phyloP scores from a whole-genome alignment of 2,888 invertebrate species.

The Microplitis manilae region DNA sequence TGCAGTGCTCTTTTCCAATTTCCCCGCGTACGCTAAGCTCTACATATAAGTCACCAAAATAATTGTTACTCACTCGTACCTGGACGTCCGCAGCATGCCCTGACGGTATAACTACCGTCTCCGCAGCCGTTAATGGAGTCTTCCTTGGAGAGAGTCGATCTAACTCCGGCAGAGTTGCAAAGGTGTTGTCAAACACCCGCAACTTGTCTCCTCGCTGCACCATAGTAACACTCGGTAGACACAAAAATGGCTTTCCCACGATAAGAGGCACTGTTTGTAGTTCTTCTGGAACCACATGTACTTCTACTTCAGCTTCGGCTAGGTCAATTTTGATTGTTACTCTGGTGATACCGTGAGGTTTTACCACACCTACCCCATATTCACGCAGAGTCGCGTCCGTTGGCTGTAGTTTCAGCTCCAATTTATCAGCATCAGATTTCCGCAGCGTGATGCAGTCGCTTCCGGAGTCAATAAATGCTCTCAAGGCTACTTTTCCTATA shows the following conservation, averaged over 20 bases:
- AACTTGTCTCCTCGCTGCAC: conserved; percentile 29
- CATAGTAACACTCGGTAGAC: conserved; percentile 34
- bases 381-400: conserved; percentile 30
- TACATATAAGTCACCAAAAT: conserved; percentile 38
- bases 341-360: conserved; percentile 21
- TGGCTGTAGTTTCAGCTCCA: conserved; percentile 25
- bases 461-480: conserved; percentile 32
- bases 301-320: conserved; percentile 29
- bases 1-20: neutral
- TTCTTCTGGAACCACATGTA: conserved; percentile 33
- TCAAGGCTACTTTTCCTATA: conserved; percentile 12
- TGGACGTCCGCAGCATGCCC: conserved; percentile 50
- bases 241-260: conserved; percentile 38
- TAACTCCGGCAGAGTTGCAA: conserved; percentile 34
- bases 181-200: conserved; percentile 35
- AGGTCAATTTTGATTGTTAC: conserved; percentile 32
- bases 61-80: conserved; percentile 44
- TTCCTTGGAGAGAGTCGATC: conserved; percentile 34
- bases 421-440: conserved; percentile 31
- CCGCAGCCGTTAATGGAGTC: conserved; percentile 25
- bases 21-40: conserved; percentile 23
- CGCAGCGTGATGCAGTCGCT: conserved; percentile 37
- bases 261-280: conserved; percentile 34
- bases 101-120: conserved; percentile 43
- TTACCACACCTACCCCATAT: conserved; percentile 24